Percentiles rank a stretch among this genome's conserved stretches.
phyloP scores from a whole-genome alignment of 2,113 vertebrate species.

The Leiothrix lutea region DNA sequence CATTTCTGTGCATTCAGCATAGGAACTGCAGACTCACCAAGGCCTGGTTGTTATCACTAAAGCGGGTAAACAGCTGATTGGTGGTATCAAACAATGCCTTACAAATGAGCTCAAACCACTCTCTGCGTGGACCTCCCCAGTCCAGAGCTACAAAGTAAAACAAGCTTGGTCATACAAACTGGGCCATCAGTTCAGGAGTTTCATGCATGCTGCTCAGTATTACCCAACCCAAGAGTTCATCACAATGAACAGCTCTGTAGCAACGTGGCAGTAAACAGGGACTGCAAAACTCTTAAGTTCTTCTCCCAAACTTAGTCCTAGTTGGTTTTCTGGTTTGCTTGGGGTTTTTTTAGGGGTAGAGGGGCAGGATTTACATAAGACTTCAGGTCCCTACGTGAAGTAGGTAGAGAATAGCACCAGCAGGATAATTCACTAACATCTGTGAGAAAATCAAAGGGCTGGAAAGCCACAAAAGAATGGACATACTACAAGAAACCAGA shows the following conservation, averaged over 20 bases:
- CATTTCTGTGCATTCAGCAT: background rate
- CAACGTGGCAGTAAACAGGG: background rate
- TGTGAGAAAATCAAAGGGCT: background rate
- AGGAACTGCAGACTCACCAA: constrained; percentile 77
- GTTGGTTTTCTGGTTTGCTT: background rate
- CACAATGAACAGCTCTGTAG: background rate
- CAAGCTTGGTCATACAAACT: background rate
- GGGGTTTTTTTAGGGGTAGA: background rate
- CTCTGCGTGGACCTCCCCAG: constrained; percentile 95
- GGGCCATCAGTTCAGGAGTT: background rate
- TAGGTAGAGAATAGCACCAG: background rate
- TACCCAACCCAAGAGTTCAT: background rate
- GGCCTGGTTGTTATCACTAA: constrained; percentile 96
- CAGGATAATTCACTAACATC: background rate
- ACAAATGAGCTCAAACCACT: constrained; percentile 97
- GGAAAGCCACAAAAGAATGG: background rate
- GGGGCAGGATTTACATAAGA: background rate
- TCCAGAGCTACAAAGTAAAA: constrained; percentile 85
- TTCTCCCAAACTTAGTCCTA: background rate
- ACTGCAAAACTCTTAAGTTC: background rate
- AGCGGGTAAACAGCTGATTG: constrained; percentile 92
- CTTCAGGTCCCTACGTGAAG: background rate
- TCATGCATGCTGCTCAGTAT: background rate
- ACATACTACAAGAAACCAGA: background rate
- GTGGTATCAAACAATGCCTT: constrained; percentile 94